Base-by-base conservation (phyloP, 2,113 vertebrate species). In the Oceanodroma tethys region DNA sequence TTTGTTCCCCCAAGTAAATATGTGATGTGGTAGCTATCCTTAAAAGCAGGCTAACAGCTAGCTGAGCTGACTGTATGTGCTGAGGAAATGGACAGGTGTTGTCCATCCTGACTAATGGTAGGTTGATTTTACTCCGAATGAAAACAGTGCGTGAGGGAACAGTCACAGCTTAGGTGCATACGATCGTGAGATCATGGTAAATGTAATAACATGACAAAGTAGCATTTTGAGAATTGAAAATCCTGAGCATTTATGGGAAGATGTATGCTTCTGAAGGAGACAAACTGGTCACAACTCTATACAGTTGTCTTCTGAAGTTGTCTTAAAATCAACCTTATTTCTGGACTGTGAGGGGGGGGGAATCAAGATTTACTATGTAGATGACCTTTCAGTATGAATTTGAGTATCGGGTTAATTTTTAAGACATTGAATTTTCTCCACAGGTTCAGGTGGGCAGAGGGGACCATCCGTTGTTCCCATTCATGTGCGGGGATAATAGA, bases 331-430 rank as follows among this genome's bases (percentile, higher is more conserved):
- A 59, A 32, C 13, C 8, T 45, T 68, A 48, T 48, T 53, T 83
- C 45, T 81, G 21, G 17, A 15, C 10, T 32, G 4, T 19, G 40
- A 50, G 19, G 6, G 19, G 6, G 5, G 2, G 0, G 1, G 5
- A 38, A 72, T 45, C 32, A 86, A 72, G 40, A 65, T n/a, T 76
- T 56, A 13, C 30, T 55, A 5, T 5, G 15, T 18, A 40, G 17
- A 16, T 84, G 5, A 53, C 38, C 22, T 30, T 75, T 87, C 50
- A 47, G 10, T 42, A 48, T 56, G 34, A 63, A 67, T 82, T 74
- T 29, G 2, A 74, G 29, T 56, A 10, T 36, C 32, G 2, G 19
- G 16, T 75, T 75, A 36, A 48, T 52, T 85, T 75, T 95, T 75
- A 55, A n/a, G 32, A 29, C 30, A 42, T 5, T 88, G 48, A 72